Base-by-base conservation (phyloP, 2,797 vertebrate genomes). In the Centroberyx gerrardi region DNA sequence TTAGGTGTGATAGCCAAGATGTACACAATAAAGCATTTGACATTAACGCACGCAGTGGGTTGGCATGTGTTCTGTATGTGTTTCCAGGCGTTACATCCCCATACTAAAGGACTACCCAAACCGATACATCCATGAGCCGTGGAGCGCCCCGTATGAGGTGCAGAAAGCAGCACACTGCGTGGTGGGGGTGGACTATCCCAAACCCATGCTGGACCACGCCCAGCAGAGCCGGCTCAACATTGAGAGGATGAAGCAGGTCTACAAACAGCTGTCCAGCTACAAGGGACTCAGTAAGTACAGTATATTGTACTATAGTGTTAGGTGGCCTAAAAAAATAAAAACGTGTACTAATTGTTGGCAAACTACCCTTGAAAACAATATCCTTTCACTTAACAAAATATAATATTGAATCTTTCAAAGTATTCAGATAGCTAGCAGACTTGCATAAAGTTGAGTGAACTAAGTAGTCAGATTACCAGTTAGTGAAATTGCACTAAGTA, bases 201-300 rank as follows among this genome's bases (percentile, higher is more conserved):
- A 94, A 82, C 96, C 96, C 72, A 97, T 97, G 42, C 93, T 96
- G 84, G 97, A 96, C 88, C 96, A 97, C 0, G 95, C 96, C 0
- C 96, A 97, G 89, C 94, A 95, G 74, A 97, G 96, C 88, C 93
- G 96, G 31, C 91, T 97, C 66, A 97, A 97, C 90, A 96, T 97
- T 0, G 96, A 97, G 78, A 94, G 96, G 10, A 97, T 97, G 96
- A 97, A 97, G 86, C 96, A 97, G 89, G 96, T 97, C 67, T 97
- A 97, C 90, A 96, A 96, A 88, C 96, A 96, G 85, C 93, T 97
- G 5, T 97, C 96, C 0, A 95, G 94, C 87, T 97, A 97, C 52
- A 92, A 95, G 80, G 96, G 96, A 33, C 96, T 97, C 73, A 97
- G 96, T 97, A 88, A 95, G 96, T 90, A 2, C n/a, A 22, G 22